phyloP scores from a whole-genome alignment of 2,888 invertebrate genomes.

The Pachydiplax longipennis region DNA sequence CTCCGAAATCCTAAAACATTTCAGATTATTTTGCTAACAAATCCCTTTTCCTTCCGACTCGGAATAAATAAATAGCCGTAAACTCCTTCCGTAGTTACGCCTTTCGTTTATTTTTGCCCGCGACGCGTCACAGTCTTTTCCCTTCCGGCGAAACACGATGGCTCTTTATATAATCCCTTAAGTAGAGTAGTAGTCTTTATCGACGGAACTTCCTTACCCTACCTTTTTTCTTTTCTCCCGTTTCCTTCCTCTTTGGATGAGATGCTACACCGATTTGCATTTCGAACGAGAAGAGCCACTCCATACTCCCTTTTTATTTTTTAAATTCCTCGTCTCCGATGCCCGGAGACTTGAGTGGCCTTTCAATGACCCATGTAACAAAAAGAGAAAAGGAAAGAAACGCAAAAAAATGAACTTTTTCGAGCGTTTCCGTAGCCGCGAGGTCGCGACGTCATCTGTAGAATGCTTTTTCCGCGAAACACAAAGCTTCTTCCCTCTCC shows the following conservation, averaged over 20 bases:
- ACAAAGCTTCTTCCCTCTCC: not conserved
- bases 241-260: not conserved
- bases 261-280: slow-evolving; percentile 13
- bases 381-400: not conserved
- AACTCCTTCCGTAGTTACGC: not conserved
- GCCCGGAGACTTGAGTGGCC: slow-evolving; percentile 7
- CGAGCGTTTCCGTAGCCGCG: not conserved
- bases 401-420: not conserved
- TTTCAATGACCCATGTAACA: slow-evolving; percentile 11
- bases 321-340: not conserved
- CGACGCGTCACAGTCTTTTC: not conserved
- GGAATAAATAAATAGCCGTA: not conserved
- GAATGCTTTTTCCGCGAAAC: not conserved
- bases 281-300: slow-evolving; percentile 3
- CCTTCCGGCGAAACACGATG: not conserved
- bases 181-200: not conserved
- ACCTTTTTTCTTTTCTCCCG: not conserved
- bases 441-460: not conserved
- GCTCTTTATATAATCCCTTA: not conserved
- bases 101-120: not conserved
- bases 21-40: not conserved
- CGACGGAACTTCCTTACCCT: not conserved
- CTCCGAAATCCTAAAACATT: not conserved
- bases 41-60: not conserved
- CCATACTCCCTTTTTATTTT: not conserved